phyloP scores from a whole-genome alignment of 2,888 invertebrate species.

The Troides aeacus region DNA sequence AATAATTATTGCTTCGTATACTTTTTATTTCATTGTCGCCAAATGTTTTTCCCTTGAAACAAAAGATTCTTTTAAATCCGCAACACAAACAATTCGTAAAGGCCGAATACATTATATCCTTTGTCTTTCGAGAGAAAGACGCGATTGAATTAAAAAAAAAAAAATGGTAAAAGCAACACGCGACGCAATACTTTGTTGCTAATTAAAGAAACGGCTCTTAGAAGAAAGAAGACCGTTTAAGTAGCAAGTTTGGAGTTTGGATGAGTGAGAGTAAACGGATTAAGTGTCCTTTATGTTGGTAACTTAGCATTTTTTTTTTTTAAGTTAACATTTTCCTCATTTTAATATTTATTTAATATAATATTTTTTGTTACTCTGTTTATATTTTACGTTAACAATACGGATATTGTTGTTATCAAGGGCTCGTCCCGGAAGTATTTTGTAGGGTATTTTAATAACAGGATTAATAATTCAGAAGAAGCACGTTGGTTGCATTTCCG shows the following conservation, averaged over 20 bases:
- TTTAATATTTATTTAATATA: no score
- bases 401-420: neutral
- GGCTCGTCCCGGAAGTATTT: neutral
- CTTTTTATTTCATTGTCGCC: no score
- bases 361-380: no score
- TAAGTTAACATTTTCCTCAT: no score
- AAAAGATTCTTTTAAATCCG: slow-evolving; percentile 54
- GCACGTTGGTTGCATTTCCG: slow-evolving; percentile 12
- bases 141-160: slow-evolving; percentile 73
- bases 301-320: neutral
- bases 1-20: no score
- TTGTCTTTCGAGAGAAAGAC: slow-evolving; percentile 59
- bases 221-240: slow-evolving; percentile 71
- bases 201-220: slow-evolving; percentile 73
- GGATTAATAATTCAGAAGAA: slow-evolving; percentile 1
- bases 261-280: slow-evolving; percentile 53
- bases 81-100: slow-evolving; percentile 64
- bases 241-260: slow-evolving; percentile 73
- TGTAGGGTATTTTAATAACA: neutral
- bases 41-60: slow-evolving; percentile 10
- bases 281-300: slow-evolving; percentile 4
- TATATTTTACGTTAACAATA: no score
- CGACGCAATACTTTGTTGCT: slow-evolving; percentile 74
- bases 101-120: slow-evolving; percentile 65
- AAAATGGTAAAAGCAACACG: slow-evolving; percentile 72